A percentile compares a stretch with the other conserved stretches of the same genome.
Conservation (phyloP, 2,113 vertebrate species). For the Hassar affinis region DNA sequence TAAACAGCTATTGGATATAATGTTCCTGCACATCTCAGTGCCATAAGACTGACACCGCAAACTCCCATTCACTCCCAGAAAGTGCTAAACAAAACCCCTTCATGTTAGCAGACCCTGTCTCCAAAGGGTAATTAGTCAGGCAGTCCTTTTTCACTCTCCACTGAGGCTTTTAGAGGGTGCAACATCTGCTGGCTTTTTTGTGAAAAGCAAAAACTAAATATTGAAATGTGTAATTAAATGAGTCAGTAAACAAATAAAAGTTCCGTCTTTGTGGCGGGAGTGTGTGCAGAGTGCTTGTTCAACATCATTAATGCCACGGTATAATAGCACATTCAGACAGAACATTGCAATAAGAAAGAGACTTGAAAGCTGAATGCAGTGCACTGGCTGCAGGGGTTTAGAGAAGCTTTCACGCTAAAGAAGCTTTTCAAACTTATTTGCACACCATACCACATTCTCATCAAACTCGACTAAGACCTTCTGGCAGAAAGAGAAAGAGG, state of each 20-base stretch:
- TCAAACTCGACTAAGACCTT: not conserved
- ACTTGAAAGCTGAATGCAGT: slow-evolving; percentile 12
- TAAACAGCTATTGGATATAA: not conserved
- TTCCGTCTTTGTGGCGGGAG: slow-evolving; percentile 21
- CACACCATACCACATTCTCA: slow-evolving; percentile 2
- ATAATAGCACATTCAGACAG: slow-evolving; percentile 39
- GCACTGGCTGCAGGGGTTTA: slow-evolving; percentile 19
- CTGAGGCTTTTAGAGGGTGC: slow-evolving; percentile 29
- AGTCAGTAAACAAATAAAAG: slow-evolving; percentile 56
- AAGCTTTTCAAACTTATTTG: slow-evolving; percentile 22
- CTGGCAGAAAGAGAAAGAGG: slow-evolving; percentile 18
- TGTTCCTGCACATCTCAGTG: not conserved
- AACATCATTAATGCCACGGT: slow-evolving; percentile 42
- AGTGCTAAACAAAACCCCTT: not conserved
- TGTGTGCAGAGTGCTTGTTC: slow-evolving; percentile 39
- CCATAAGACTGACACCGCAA: not conserved
- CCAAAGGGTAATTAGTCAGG: slow-evolving; percentile 24
- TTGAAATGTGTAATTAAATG: slow-evolving; percentile 61
- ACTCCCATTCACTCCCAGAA: not conserved
- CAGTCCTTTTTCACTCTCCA: not conserved
- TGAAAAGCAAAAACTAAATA: slow-evolving; percentile 47
- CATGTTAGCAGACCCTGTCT: not conserved
- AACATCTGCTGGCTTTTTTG: slow-evolving; percentile 51
- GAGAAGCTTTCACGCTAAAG: slow-evolving; percentile 20
- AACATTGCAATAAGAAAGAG: not conserved